Conservation (phyloP, 2,888 invertebrate genomes). For the Chironomus tentans region DNA sequence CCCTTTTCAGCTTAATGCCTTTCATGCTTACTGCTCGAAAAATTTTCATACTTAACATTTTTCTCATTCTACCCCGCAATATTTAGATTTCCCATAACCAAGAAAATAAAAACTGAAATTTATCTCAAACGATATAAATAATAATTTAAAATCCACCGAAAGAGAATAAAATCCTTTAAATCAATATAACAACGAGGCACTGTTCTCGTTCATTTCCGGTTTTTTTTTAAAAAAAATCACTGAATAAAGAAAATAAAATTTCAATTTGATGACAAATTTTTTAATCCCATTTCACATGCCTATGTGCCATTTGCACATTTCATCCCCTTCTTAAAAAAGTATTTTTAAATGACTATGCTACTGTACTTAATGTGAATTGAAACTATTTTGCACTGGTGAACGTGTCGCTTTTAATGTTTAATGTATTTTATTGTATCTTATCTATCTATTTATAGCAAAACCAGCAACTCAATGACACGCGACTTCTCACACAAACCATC, state of each 20-base stretch:
- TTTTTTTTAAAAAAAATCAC: background rate
- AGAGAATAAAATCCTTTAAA: background rate
- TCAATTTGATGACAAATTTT: constrained; percentile 6
- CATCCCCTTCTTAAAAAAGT: background rate
- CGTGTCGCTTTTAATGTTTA: background rate
- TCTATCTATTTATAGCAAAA: background rate
- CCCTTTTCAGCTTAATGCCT: background rate
- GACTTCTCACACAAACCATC: background rate
- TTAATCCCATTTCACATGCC: background rate
- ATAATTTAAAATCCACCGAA: background rate
- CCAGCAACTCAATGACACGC: background rate
- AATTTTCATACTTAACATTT: background rate
- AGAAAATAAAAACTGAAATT: background rate
- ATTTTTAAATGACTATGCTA: background rate
- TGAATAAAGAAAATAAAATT: background rate
- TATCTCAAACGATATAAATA: background rate
- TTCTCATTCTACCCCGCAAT: background rate
- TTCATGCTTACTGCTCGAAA: background rate
- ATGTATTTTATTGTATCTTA: background rate
- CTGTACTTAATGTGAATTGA: background rate
- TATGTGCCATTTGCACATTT: background rate
- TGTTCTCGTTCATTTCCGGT: background rate
- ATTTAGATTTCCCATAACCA: background rate
- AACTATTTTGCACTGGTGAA: background rate
- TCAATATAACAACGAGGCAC: background rate